phyloP scores from a whole-genome alignment of 1,140 invertebrate species.

The Oedothorax gibbosus region DNA sequence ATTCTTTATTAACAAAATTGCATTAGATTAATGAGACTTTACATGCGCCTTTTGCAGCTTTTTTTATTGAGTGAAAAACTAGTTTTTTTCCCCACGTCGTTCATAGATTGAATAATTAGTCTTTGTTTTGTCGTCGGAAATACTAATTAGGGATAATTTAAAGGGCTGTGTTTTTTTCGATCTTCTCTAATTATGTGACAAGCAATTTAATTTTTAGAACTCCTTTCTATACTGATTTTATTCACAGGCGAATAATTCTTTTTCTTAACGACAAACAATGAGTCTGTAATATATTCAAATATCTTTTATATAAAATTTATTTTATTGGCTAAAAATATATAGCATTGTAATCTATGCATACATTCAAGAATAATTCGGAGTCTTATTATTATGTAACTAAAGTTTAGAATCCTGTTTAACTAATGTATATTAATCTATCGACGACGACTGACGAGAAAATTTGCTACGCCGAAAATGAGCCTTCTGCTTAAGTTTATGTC shows the following conservation, averaged over 20 bases:
- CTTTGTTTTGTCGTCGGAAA: not conserved
- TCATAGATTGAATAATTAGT: conserved; percentile 30
- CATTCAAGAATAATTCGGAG: not conserved
- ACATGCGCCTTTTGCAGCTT: not conserved
- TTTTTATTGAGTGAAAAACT: not conserved
- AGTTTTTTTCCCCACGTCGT: not conserved
- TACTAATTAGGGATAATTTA: conserved; percentile 32
- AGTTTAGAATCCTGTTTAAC: not conserved
- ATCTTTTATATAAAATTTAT: not conserved
- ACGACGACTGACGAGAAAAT: too few species aligned
- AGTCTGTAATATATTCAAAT: not conserved
- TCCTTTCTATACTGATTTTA: not conserved
- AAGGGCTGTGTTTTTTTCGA: not conserved
- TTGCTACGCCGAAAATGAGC: too few species aligned
- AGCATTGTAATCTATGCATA: too few species aligned
- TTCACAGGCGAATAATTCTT: too few species aligned
- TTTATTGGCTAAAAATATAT: not conserved
- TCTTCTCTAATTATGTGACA: not conserved
- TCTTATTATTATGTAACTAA: not conserved
- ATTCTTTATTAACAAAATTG: conserved; percentile 29
- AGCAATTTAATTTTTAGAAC: conserved; percentile 13
- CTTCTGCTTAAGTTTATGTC: too few species aligned
- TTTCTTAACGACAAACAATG: not conserved
- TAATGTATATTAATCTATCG: too few species aligned
- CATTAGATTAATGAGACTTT: conserved; percentile 25